Evolutionary conservation across 2,113 vertebrate species (phyloP), one percentile per base, ranked within the genome.

Genomic region (Anhinga rufa): DNA sequence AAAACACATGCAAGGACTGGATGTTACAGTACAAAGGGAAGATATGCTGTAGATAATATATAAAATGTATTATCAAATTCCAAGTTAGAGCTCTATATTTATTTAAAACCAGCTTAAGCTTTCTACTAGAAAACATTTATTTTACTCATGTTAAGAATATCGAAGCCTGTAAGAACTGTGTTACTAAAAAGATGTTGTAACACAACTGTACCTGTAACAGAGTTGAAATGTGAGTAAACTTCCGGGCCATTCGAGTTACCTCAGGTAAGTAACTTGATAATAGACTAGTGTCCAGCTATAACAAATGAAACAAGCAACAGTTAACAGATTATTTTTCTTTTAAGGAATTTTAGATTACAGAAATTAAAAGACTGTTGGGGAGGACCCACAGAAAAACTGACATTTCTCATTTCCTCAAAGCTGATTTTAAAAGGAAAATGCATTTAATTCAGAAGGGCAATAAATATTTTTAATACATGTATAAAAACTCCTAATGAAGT

Each of bases 221-320:
- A 40, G 99, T 99, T 80, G 99, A 99, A 98, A 99, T 99, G 94
- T 99, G 99, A 80, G 99, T 99, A 97, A 99, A 99, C 95, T 99
- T 99, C 78, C 99, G 98, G 21, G 99, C 99, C 99, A 99, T 99
- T 90, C 99, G 98, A 80, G 99, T 99, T 57, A 99, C 98, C 96
- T 99, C 99, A 20, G 99, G 99, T 85, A 99, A 98, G 95, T 98
- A 99, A 93, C 98, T 98, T 10, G 99, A 99, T 61, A 99, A 96
- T 0, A 99, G 97, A n/a, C 98, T 98, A 7, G 99, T 99, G 98
- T 99, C 99, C 90, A 99, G 95, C 99, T 99, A 46, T 26, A 96
- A 95, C 70, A 97, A 75, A 79, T 34, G 74, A 88, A 86, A 94
- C 44, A 85, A 82, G 18, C 66, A 90, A 78, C 26, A 76, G 48